These are phyloP conservation scores for Dromas ardeola DNA, from an alignment of 2,113 vertebrate species.

Conservation along the genomic window DNA sequence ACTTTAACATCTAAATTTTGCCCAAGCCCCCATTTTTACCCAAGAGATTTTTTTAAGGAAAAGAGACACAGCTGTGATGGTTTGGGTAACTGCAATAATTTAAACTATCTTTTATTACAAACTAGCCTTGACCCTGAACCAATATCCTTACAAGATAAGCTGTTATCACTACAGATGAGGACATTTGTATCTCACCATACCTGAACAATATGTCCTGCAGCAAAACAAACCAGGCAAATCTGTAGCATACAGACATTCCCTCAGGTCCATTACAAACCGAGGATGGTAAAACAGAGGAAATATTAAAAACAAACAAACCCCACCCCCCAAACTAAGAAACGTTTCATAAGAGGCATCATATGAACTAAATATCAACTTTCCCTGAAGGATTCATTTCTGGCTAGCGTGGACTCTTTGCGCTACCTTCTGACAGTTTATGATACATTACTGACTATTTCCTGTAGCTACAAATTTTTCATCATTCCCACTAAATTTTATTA, in stretches of 20 bases:
- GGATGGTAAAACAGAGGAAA: not conserved
- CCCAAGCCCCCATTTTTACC: not conserved
- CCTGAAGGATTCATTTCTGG: not conserved
- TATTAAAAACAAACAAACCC: not conserved
- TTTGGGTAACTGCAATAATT: not conserved
- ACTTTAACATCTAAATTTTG: not conserved
- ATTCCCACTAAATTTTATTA: not conserved
- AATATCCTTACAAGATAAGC: not conserved
- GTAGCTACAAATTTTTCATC: not conserved
- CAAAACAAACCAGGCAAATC: not conserved
- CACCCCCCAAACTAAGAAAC: not conserved
- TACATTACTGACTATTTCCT: not conserved
- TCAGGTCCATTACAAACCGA: not conserved
- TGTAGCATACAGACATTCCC: not conserved
- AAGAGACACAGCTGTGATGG: not conserved
- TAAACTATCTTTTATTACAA: not conserved
- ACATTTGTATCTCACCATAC: not conserved
- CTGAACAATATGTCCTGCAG: not conserved
- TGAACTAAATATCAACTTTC: not conserved
- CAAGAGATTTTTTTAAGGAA: not conserved
- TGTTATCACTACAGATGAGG: not conserved
- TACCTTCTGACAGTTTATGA: not conserved
- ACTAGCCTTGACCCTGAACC: not conserved
- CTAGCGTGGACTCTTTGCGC: not conserved
- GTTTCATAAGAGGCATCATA: fast-evolving